These are phyloP conservation scores for Aspidoscelis tigris DNA, from an alignment of 2,113 vertebrate genomes.

Conservation along the genomic window DNA sequence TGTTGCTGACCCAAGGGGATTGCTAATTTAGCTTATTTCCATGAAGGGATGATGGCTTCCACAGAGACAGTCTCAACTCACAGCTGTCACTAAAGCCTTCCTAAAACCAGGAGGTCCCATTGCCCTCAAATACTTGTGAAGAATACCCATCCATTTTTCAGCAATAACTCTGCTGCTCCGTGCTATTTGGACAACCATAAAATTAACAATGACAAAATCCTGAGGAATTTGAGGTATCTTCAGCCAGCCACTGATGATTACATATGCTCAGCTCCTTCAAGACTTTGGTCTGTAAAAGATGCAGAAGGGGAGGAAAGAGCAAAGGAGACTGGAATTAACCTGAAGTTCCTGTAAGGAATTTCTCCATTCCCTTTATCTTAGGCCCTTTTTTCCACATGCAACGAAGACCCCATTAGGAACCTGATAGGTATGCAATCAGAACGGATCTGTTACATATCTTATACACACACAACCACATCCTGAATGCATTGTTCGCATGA, in stretches of 20 bases:
- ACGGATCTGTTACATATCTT: no score
- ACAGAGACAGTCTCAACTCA: slow-evolving; percentile 54
- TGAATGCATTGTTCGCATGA: no score
- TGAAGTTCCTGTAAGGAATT: background rate
- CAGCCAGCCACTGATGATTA: background rate
- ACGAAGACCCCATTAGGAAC: no score
- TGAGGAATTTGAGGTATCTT: background rate
- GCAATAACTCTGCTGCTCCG: slow-evolving; percentile 2
- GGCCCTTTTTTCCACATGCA: no score
- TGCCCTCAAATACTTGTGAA: slow-evolving; percentile 28
- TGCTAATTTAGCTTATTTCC: slow-evolving; percentile 28
- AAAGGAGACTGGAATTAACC: background rate
- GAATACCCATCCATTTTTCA: slow-evolving; percentile 25
- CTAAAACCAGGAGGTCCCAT: background rate
- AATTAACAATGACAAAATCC: background rate
- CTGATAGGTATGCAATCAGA: no score
- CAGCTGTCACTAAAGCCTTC: slow-evolving; percentile 45
- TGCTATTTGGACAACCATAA: background rate
- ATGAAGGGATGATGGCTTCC: slow-evolving; percentile 45
- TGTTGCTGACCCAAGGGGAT: slow-evolving; percentile 25
- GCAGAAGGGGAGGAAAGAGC: background rate
- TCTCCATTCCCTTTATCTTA: rapidly evolving
- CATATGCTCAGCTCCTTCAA: background rate
- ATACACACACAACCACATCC: no score
- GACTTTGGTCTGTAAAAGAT: background rate